A percentile compares a stretch with the other conserved stretches of the same genome.
Evolutionary conservation across 2,113 vertebrate genomes (phyloP).

Genomic region (Halcyon malimbica): DNA sequence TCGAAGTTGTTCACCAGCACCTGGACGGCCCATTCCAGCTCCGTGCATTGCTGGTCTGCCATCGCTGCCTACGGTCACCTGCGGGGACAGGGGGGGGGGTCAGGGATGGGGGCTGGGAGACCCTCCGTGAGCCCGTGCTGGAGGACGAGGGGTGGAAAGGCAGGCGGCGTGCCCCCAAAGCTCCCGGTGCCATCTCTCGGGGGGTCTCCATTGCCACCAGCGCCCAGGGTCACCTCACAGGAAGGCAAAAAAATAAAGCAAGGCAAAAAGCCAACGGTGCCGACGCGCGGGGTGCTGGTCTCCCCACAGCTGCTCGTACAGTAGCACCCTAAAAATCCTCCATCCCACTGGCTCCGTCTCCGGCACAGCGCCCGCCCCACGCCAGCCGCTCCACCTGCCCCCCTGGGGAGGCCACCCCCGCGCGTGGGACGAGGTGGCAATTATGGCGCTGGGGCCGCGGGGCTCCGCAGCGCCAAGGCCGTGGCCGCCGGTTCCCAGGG

Average conservation of each 20-base stretch:
- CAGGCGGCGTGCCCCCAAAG: rapidly evolving
- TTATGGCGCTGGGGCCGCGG: not conserved
- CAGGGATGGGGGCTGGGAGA: rapidly evolving
- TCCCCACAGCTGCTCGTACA: not conserved
- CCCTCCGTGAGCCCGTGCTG: rapidly evolving
- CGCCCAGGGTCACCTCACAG: too few species aligned
- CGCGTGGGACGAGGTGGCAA: not conserved
- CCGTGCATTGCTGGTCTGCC: conserved; percentile 16
- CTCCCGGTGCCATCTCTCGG: rapidly evolving
- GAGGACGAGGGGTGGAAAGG: not conserved
- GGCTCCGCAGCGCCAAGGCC: not conserved
- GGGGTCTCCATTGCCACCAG: not conserved
- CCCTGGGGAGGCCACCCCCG: not conserved
- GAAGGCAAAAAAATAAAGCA: not conserved
- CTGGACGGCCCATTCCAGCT: conserved; percentile 78
- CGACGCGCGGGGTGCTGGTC: rapidly evolving
- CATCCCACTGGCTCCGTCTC: rapidly evolving
- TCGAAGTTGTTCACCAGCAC: conserved; percentile 80
- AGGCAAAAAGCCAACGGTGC: too few species aligned
- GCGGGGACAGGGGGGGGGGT: rapidly evolving
- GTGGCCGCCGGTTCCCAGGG: not conserved
- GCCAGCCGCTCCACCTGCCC: not conserved
- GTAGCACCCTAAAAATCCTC: not conserved
- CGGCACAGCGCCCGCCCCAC: not conserved
- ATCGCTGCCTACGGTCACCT: not conserved